Evolutionary conservation across 2,797 vertebrate species (phyloP), one percentile per base, ranked within the genome.

Genomic region (Mus spretus): DNA sequence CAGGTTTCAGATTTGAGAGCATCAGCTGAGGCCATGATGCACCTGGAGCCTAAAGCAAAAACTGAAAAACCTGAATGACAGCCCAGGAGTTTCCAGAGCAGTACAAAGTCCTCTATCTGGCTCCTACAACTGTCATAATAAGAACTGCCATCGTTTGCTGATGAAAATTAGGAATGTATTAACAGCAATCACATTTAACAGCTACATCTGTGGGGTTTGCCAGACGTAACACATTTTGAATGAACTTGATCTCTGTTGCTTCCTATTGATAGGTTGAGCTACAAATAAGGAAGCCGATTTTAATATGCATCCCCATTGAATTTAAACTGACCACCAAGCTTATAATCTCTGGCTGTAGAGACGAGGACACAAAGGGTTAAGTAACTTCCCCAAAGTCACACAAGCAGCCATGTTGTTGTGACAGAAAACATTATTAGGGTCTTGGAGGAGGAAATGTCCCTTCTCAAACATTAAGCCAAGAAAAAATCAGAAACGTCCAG

Each of bases 381-480:
- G 26, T 59, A 53, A 95, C 24, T 91, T 74, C 9, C 34, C 15
- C 34, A 82, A 82, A 65, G 20, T 93, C 65, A 70, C 53, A 70
- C 13, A 90, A 20, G 59, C 55, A 72, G 47, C 75, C 78, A 67
- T 59, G 50, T 5, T 70, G 6, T 72, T 89, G 10, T 67, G 67
- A 75, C 20, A 90, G 53, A 87, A 87, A 57, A 72, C 89, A 55
- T 88, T 82, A 61, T 92, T 11, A 8, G 3, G 17, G 34, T 87
- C 74, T 78, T 91, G 74, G 55, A 67, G 50, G 40, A 53, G 24
- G 37, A 75, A 81, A 79, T 5, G 89, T 53, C 70, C 37, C 37
- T 96, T 95, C 90, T 72, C 34, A 87, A 90, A 91, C 61, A 86
- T 67, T 91, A 59, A 85, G 47, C 81, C 15, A 83, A 8, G 55